phyloP scores from a whole-genome alignment of 2,888 invertebrate species.

The Scaeva pyrastri region DNA sequence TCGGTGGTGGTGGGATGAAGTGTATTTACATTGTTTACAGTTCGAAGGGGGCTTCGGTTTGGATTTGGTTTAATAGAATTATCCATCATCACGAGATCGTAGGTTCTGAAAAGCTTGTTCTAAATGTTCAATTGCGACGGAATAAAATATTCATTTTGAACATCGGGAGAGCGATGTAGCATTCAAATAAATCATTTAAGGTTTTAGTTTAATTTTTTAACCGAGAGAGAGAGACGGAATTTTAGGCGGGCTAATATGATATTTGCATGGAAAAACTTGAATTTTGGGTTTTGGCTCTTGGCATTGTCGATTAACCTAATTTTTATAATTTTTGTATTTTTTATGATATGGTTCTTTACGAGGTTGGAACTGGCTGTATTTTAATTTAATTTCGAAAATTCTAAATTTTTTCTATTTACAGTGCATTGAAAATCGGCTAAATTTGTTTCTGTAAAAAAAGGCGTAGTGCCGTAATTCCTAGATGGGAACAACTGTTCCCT shows the following conservation, averaged over 20 bases:
- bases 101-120: slow-evolving; percentile 1
- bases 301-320: no score
- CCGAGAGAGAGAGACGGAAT: background rate
- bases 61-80: slow-evolving; percentile 16
- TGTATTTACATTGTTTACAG: background rate
- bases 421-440: no score
- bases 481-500: no score
- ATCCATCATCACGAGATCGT: background rate
- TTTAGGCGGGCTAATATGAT: background rate
- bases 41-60: background rate
- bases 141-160: slow-evolving; percentile 1
- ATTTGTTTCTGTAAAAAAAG: no score
- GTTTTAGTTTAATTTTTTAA: background rate
- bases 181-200: background rate
- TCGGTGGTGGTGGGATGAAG: background rate
- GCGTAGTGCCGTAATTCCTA: no score
- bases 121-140: slow-evolving; percentile 5
- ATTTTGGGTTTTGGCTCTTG: no score
- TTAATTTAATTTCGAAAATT: no score
- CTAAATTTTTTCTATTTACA: no score
- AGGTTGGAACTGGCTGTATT: no score
- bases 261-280: no score
- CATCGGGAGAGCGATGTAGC: background rate
- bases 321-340: no score
- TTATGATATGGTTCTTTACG: no score